Evolutionary conservation across 2,113 vertebrate genomes (phyloP).

Genomic region (Cacatua alba): DNA sequence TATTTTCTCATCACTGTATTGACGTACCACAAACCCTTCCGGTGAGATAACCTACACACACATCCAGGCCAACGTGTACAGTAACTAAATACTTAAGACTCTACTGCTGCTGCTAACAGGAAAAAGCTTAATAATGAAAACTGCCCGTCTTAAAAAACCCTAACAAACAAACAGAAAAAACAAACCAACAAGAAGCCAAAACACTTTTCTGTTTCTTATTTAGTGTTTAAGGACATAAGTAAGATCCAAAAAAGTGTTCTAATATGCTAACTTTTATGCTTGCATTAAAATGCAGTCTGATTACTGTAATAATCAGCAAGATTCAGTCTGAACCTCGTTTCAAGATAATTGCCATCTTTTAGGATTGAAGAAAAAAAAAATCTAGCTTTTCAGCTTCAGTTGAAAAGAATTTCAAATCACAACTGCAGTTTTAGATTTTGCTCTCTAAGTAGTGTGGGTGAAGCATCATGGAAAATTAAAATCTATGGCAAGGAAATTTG

Average conservation of each 20-base stretch:
- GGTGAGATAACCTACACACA: background rate
- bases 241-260: background rate
- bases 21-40: background rate
- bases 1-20: background rate
- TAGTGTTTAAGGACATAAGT: background rate
- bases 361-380: slow-evolving; percentile 24
- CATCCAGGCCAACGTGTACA: background rate
- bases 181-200: background rate
- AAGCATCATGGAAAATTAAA: slow-evolving; percentile 42
- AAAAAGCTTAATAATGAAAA: background rate
- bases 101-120: background rate
- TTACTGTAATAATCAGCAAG: slow-evolving; percentile 40
- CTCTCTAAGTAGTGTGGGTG: slow-evolving; percentile 19
- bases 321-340: slow-evolving; percentile 40
- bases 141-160: background rate
- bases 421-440: slow-evolving; percentile 39
- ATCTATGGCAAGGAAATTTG: slow-evolving; percentile 33
- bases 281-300: slow-evolving; percentile 43
- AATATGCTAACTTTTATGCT: slow-evolving; percentile 19
- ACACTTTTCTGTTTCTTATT: background rate
- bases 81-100: background rate
- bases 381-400: slow-evolving; percentile 35
- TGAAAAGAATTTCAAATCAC: slow-evolving; percentile 59
- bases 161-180: background rate
- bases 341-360: slow-evolving; percentile 47